phyloP scores from a whole-genome alignment of 2,113 vertebrate species.

The Coturnix japonica region DNA sequence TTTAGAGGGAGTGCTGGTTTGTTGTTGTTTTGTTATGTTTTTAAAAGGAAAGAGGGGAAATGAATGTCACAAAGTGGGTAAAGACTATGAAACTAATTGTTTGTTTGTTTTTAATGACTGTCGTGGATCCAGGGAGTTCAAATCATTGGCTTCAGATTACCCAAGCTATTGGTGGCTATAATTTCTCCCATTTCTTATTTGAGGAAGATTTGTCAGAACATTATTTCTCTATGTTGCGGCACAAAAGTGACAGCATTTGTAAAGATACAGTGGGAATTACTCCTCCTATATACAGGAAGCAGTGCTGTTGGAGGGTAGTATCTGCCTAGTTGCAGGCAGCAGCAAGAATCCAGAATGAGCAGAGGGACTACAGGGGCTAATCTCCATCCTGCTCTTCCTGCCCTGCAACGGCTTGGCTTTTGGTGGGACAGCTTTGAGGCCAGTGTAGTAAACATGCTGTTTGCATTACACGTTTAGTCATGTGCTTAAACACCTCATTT shows the following conservation, averaged over 20 bases:
- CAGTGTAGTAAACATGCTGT: not conserved
- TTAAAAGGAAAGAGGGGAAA: not conserved
- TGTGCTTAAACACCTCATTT: not conserved
- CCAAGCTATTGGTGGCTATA: not conserved
- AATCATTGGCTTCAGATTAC: not conserved
- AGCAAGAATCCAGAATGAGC: not conserved
- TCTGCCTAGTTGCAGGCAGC: not conserved
- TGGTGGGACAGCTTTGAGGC: not conserved
- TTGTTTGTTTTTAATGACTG: not conserved
- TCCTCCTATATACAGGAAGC: not conserved
- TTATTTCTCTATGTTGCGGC: not conserved
- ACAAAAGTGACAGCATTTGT: not conserved
- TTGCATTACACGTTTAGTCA: not conserved
- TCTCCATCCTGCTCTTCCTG: not conserved
- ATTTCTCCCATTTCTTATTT: not conserved
- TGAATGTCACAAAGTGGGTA: not conserved
- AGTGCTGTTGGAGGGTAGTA: not conserved
- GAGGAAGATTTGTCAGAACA: not conserved
- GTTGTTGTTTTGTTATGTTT: not conserved
- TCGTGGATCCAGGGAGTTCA: not conserved
- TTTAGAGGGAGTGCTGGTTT: not conserved
- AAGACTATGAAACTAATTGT: rapidly evolving
- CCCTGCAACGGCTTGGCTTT: not conserved
- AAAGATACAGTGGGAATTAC: not conserved
- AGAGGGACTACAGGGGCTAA: not conserved